Percentiles rank a stretch among this genome's conserved stretches.
Conservation (phyloP, 2,888 invertebrate species). For the Coelinius sp. region DNA sequence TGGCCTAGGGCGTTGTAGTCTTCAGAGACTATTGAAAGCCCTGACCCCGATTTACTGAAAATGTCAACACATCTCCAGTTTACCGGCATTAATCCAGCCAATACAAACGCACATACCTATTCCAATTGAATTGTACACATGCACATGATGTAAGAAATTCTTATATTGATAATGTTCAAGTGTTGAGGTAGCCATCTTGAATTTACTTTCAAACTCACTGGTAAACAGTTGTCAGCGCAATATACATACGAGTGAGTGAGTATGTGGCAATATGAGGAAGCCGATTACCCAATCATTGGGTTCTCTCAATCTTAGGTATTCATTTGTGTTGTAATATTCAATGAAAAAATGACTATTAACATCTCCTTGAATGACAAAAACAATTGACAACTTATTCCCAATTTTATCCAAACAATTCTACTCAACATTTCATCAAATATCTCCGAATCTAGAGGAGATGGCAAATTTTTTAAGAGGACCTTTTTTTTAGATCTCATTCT, state of each 20-base stretch:
- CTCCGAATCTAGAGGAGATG: too few species aligned
- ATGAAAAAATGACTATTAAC: background rate
- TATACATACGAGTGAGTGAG: constrained; percentile 47
- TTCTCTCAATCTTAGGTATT: constrained; percentile 47
- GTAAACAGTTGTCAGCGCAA: constrained; percentile 35
- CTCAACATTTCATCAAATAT: too few species aligned
- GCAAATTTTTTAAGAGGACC: too few species aligned
- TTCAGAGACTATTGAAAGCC: constrained; percentile 54
- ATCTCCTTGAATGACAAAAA: background rate
- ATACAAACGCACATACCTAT: background rate
- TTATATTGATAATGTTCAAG: background rate
- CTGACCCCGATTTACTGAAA: constrained; percentile 69
- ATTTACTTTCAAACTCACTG: constrained; percentile 61
- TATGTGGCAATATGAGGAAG: constrained; percentile 62
- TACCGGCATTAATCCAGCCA: constrained; percentile 21
- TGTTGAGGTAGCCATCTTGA: constrained; percentile 60
- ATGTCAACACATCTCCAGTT: constrained; percentile 64
- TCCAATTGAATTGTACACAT: background rate
- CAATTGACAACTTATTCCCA: too few species aligned
- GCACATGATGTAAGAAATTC: background rate
- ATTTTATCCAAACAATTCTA: too few species aligned
- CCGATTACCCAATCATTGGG: constrained; percentile 62
- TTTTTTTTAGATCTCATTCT: too few species aligned
- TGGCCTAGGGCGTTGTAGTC: constrained; percentile 40
- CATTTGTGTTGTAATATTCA: constrained; percentile 26